Evolutionary conservation across 1,140 invertebrate genomes (phyloP), one percentile per base, ranked within the genome.

Genomic region (Lepidostoma basale): DNA sequence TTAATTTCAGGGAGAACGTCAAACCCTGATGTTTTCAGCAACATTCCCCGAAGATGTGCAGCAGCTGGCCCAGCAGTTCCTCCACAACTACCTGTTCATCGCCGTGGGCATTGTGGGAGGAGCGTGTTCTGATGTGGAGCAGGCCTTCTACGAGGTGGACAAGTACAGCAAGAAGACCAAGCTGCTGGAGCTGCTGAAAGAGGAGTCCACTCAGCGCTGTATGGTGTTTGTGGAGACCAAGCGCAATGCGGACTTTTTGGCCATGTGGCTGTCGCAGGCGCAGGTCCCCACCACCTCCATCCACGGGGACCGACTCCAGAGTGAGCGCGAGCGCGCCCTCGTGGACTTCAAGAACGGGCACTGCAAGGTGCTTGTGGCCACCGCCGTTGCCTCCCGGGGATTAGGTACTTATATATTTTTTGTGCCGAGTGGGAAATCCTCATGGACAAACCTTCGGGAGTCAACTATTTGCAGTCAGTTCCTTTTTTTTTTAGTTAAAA

Each of bases 151-250:
- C 58, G 82, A 93, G 78, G 92, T 97, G 0, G 76, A 80, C 1
- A 88, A 88, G 40, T 87, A 85, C 33, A 87, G 92, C 3, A 98
- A 98, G 76, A 83, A 89, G 33, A 76, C 83, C 0, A 91, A 90
- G 67, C 79, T 98, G 0, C 78, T 87, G 23, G 87, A 92, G 67
- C 18, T 70, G n/a, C 45, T 68, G 23, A 39, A 26, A 10, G 23
- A 59, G 14, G 47, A 62, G 10, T 14, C 14, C 20, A 22, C 47
- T 14, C 42, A 59, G 9, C 63, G 67, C 22, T 92, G 90, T 0
- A 80, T 99, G 8, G 89, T 98, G 0, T 98, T 98, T 77, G 94
- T 97, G 0, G 93, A 95, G 72, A 91, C 89, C 14, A 97, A 98
- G 76, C 87, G 91, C 47, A 92, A 88, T 33, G 93, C 93, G 18